Evolutionary conservation across 2,888 invertebrate genomes (phyloP), one percentile per base, ranked within the genome.

Genomic region (Neria commutata): DNA sequence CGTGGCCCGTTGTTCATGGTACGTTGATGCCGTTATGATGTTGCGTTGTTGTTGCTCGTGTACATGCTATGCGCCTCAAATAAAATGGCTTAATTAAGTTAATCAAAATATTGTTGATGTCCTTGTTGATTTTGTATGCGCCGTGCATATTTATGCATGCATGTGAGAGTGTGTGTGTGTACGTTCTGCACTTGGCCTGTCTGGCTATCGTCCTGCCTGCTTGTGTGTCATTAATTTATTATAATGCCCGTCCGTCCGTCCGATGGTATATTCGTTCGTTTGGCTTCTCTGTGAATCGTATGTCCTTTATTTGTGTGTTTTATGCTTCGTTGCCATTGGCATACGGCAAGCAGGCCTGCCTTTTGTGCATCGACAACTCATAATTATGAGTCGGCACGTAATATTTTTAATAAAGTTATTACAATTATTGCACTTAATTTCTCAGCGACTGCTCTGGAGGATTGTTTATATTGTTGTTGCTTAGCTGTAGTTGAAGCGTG

Each of bases 41-140:
- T 65, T 67, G 70, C 63, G 68, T 61, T 68, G 63, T 69, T 54
- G 49, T 45, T 52, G 29, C 51, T 53, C 60, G 59, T 60, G 51
- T 62, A 37, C 37, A 37, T 52, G 53, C 60, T 61, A 40, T 54
- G 54, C 17, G 52, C 42, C n/a, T 40, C 24, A 56, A 37, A 58
- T 58, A 67, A 72, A 69, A 68, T 72, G 67, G 70, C 73, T 72
- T 72, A 74, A 72, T 72, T 72, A 72, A 74, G 62, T 72, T 72
- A 73, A 72, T 72, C 72, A 74, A 74, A 74, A 73, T 73, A 70
- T 71, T 67, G 70, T 70, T 17, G 16, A 24, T 42, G 42, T 42
- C 42, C 37, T 37, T 14, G n/a, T 37, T 37, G 16, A 14, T 37
- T 8, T 37, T 37, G 37, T 37, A 14, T 8, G 6, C n/a, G 37